Conservation (phyloP, 2,113 vertebrate genomes). For the Psammodynastes pulverulentus region DNA sequence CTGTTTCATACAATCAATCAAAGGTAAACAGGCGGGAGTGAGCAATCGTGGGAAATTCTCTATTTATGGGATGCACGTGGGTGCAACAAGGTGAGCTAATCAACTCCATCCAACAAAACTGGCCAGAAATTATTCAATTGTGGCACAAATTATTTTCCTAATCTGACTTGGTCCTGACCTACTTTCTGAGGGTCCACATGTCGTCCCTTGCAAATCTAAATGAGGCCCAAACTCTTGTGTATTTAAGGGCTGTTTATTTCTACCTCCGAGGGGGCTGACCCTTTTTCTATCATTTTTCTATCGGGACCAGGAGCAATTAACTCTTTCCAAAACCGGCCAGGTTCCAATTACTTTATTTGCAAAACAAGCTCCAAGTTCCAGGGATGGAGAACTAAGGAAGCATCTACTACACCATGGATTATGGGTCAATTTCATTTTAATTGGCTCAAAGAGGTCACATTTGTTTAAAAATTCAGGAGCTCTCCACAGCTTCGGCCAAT, state of each 20-base stretch:
- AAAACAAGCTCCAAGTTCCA: not conserved
- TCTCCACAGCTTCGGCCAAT: not conserved
- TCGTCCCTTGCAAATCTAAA: not conserved
- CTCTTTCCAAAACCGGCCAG: not conserved
- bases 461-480: not conserved
- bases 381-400: slow-evolving; percentile 1
- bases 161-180: not conserved
- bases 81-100: not conserved
- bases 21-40: not conserved
- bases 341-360: not conserved
- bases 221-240: not conserved
- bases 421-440: not conserved
- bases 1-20: not conserved
- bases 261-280: not conserved
- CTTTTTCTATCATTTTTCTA: slow-evolving; percentile 9
- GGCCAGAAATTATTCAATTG: not conserved
- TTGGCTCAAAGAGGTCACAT: not conserved
- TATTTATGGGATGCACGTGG: not conserved
- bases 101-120: not conserved
- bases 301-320: not conserved
- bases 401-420: not conserved
- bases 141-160: not conserved
- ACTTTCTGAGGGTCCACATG: not conserved
- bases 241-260: not conserved
- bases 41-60: not conserved